phyloP scores from a whole-genome alignment of 2,888 invertebrate genomes.

The Tupiocoris notatus region DNA sequence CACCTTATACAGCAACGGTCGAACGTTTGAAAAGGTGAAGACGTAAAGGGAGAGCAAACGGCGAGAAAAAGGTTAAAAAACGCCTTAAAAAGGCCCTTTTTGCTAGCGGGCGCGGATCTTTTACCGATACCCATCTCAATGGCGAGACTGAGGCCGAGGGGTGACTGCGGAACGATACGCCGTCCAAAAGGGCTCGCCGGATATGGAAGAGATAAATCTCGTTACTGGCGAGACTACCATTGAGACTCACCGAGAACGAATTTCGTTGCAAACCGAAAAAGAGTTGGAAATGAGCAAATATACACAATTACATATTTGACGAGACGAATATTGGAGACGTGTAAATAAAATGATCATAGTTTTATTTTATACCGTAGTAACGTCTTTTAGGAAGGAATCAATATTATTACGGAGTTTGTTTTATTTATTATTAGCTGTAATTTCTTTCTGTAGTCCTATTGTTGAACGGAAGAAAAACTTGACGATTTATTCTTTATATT shows the following conservation, averaged over 20 bases:
- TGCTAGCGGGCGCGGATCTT: not conserved
- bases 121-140: conserved; percentile 19
- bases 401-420: no score
- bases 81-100: not conserved
- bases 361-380: no score
- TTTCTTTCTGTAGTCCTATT: no score
- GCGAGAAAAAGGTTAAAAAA: not conserved
- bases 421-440: no score
- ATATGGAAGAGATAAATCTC: conserved; percentile 29
- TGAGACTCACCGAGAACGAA: conserved; percentile 1
- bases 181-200: conserved; percentile 5
- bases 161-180: not conserved
- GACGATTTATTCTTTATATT: no score
- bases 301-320: no score
- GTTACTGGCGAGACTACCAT: conserved; percentile 5
- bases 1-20: not conserved
- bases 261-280: no score
- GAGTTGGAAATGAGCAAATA: no score
- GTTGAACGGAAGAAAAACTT: no score
- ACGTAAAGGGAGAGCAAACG: not conserved
- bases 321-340: no score
- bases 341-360: no score
- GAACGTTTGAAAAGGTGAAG: not conserved
- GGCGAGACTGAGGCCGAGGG: not conserved
- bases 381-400: no score